Base-by-base conservation (phyloP, 2,888 invertebrate genomes). In the Sinelater perroti region DNA sequence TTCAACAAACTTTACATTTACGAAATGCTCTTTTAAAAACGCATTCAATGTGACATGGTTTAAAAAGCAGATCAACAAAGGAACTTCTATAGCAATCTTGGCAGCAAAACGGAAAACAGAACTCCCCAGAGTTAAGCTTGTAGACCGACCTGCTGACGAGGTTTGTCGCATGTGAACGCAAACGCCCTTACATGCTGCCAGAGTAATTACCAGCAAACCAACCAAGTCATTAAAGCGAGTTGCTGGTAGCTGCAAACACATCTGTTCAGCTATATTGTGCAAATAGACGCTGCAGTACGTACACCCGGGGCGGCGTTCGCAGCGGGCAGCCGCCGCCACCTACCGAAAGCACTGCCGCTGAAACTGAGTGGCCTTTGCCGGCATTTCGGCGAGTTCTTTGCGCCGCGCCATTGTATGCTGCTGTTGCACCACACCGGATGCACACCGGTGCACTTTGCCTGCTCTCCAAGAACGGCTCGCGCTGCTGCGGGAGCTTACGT, bases 201-300 rank as follows among this genome's bases (percentile, higher is more conserved):
- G 46, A 46, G 46, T 54, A 54, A 54, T 54, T 54, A 54, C 46
- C 46, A 36, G 33, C 28, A 44, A 35, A 53, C 35, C 33, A 53
- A 40, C 51, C 16, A 42, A 45, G 53, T 26, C 20, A 26, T 44
- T 51, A 40, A 49, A 31, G 40, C 17, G 18, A 30, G 28, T 42
- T 42, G 38, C 14, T 44, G 28, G 44, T 14, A 42, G 28, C n/a
- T n/a, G n/a, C 30, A 51, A 51, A 51, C 51, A 51, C 42, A 51
- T 42, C 28, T 51, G 24, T 51, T 51, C 21, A 16, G 18, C 26
- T 44, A 44, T 44, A 17, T 44, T 40, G 8, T 11, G 20, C 14
- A 17, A 16, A 21, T 17, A 10, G 38, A 38, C n/a, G 38, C 14
- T 38, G 38, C 38, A 38, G 20, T 38, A 38, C n/a, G n/a, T n/a